Percentiles rank a stretch among this genome's conserved stretches.
phyloP scores from a whole-genome alignment of 2,888 invertebrate genomes.

The Blomia tropicalis region DNA sequence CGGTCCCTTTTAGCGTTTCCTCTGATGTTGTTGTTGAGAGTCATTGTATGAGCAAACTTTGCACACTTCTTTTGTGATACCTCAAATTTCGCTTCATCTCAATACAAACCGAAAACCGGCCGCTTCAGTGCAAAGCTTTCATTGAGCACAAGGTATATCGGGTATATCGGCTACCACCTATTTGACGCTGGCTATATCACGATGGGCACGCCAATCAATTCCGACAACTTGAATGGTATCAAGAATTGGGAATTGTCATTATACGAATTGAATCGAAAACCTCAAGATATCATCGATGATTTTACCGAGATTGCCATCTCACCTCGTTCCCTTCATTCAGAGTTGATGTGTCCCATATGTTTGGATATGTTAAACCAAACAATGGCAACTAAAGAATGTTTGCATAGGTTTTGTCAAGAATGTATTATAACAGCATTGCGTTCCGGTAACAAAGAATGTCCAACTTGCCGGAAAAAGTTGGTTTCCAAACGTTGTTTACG shows the following conservation, averaged over 20 bases:
- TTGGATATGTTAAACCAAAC: conserved; percentile 88
- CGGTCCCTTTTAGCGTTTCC: too few relatives aligned
- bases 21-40: too few relatives aligned
- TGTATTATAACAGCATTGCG: conserved; percentile 94
- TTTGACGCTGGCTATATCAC: too few relatives aligned
- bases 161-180: too few relatives aligned
- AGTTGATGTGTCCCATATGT: conserved; percentile 97
- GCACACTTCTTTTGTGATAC: too few relatives aligned
- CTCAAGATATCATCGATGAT: conserved; percentile 89
- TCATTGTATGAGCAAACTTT: too few relatives aligned
- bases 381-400: conserved; percentile 99
- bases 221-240: too few relatives aligned
- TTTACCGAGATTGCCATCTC: conserved; percentile 57
- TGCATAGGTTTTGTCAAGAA: conserved; percentile 94
- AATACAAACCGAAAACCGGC: too few relatives aligned
- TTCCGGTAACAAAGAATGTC: conserved; percentile 97
- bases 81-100: too few relatives aligned
- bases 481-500: conserved; percentile 89
- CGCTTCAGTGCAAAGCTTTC: too few relatives aligned
- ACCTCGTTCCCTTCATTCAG: conserved; percentile 40
- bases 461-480: conserved; percentile 91
- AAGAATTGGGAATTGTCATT: conserved; percentile 83
- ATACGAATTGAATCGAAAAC: conserved; percentile 83
- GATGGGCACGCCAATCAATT: too few relatives aligned
- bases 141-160: too few relatives aligned